Percentiles rank a stretch among this genome's conserved stretches.
These are phyloP conservation scores for Ailuropoda melanoleuca DNA, from an alignment of 2,113 vertebrate species.

Conservation along the genomic window DNA sequence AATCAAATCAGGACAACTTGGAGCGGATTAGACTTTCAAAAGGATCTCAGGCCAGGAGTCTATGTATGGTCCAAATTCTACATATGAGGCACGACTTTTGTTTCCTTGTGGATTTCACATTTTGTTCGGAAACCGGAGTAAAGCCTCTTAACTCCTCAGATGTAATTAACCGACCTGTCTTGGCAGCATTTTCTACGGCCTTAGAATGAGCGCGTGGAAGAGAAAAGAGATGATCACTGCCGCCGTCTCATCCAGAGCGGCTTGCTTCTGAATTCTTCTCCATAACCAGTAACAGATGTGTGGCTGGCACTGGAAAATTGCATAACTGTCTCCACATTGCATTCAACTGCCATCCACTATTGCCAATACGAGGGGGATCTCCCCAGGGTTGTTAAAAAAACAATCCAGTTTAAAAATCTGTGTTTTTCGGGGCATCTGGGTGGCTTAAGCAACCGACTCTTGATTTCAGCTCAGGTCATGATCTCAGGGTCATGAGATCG, in stretches of 20 bases:
- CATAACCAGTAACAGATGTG: constrained; percentile 55
- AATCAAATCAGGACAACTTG: not conserved
- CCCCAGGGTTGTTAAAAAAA: not conserved
- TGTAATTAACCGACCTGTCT: not conserved
- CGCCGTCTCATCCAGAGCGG: not conserved
- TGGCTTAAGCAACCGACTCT: not conserved
- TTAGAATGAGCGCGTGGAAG: not conserved
- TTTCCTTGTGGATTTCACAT: constrained; percentile 5
- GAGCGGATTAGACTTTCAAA: not conserved
- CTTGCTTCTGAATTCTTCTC: constrained; percentile 24
- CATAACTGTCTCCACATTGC: not conserved
- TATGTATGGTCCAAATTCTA: not conserved
- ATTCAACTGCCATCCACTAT: not conserved
- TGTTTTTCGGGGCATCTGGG: not conserved
- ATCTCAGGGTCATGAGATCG: not conserved
- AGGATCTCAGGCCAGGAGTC: not conserved
- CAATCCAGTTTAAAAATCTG: not conserved
- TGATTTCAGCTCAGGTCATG: not conserved
- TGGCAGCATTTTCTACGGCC: not conserved
- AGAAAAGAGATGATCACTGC: not conserved
- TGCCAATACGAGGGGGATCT: not conserved
- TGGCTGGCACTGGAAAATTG: not conserved
- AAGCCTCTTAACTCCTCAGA: not conserved
- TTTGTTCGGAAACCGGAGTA: not conserved
- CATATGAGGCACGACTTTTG: not conserved